Base-by-base conservation (phyloP, 1,140 invertebrate species). In the Papilio machaon region DNA sequence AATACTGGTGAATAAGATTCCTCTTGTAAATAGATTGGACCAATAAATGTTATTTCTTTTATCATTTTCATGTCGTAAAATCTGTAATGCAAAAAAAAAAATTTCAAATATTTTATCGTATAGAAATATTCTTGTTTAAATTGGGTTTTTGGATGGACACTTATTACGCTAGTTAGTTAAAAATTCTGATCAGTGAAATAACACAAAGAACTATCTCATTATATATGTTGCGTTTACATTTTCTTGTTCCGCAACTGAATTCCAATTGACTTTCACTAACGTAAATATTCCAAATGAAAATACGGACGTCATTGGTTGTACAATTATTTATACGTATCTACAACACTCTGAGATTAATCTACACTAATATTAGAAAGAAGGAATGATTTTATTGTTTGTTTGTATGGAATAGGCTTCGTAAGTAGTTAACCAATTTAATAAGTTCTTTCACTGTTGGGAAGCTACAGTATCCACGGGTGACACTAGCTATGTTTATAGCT, bases 41-140 rank as follows among this genome's bases (percentile, higher is more conserved):
- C 90, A n/a, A 91, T 85, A 82, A 91, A 91, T 80, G 85, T 76
- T 76, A 91, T 35, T 78, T 91, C 89, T 80, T 82, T 81, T 60
- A 91, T 80, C 52, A 83, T 84, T 43, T 74, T 76, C 75, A 87
- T 81, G 38, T 91, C 89, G 70, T 89, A 89, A 82, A 87, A 90
- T 85, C 90, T 91, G 84, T 23, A 89, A 89, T 11, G 73, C 81
- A 85, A 82, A 75, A 52, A 15, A 15, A 13, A 49, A 49, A 8
- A 5, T 30, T 30, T 30, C 23, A 30, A 30, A 17, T 54, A 17
- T 54, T 54, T 17, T 54, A 1, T 43, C 0, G 1, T 43, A 7
- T 4, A 43, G 7, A 43, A 52, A 52, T 2, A 13, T 17, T 17
- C 0, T 11, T 17, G 15, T 52, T 52, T 17, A 52, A 52, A 17